Evolutionary conservation across 2,888 invertebrate species (phyloP).

Genomic region (Cheilosia grossa): DNA sequence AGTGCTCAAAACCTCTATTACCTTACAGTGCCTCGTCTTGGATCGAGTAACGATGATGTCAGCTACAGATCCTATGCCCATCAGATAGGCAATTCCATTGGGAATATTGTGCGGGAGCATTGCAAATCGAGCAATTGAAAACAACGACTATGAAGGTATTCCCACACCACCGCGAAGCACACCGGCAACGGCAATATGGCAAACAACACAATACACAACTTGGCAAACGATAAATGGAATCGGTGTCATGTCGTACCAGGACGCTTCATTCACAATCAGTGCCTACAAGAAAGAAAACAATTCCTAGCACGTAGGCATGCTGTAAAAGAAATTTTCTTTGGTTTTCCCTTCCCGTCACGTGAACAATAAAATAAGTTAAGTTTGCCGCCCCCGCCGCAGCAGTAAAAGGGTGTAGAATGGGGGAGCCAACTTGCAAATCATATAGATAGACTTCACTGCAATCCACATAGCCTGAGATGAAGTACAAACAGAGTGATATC

Average conservation of each 20-base stretch:
- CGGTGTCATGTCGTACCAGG: slow-evolving; percentile 58
- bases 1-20: background rate
- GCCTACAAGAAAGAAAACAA: background rate
- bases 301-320: slow-evolving; percentile 34
- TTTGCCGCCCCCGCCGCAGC: background rate
- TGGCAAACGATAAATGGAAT: slow-evolving; percentile 39
- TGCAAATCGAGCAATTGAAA: slow-evolving; percentile 24
- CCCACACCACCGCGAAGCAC: background rate
- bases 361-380: slow-evolving; percentile 27
- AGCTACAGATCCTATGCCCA: slow-evolving; percentile 15
- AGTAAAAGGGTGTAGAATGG: background rate
- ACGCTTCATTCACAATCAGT: slow-evolving; percentile 47
- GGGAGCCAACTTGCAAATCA: background rate
- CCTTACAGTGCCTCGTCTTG: background rate
- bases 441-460: slow-evolving; percentile 1
- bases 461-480: background rate
- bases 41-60: slow-evolving; percentile 50
- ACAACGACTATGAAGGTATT: slow-evolving; percentile 27
- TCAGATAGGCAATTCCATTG: slow-evolving; percentile 24
- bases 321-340: slow-evolving; percentile 14
- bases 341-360: slow-evolving; percentile 22
- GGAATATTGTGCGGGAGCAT: slow-evolving; percentile 18
- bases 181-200: background rate
- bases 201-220: slow-evolving; percentile 33
- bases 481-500: slow-evolving; percentile 10